These are phyloP conservation scores for Pomatorhinus ruficollis DNA, from an alignment of 2,113 vertebrate species.

Conservation along the genomic window DNA sequence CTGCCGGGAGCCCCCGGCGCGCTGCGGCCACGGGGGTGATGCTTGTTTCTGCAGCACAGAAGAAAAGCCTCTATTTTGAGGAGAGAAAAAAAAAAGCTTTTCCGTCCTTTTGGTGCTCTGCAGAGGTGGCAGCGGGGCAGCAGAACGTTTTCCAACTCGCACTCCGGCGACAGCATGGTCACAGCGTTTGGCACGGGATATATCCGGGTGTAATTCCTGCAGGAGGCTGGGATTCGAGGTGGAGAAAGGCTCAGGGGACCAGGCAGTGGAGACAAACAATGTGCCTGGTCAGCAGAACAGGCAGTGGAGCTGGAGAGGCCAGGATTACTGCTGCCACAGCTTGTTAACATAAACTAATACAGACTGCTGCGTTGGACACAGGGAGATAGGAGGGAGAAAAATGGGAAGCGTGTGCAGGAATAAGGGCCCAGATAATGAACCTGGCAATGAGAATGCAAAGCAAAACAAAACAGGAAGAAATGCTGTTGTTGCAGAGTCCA, in stretches of 20 bases:
- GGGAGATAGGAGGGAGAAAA: constrained; percentile 53
- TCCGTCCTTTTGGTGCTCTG: neutral
- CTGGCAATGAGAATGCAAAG: constrained; percentile 56
- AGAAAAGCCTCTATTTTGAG: neutral
- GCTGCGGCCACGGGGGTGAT: neutral
- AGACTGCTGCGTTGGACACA: neutral
- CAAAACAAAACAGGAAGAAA: constrained; percentile 39
- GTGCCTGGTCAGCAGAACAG: constrained; percentile 49
- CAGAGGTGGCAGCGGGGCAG: neutral
- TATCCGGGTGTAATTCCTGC: neutral
- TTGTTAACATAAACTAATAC: constrained; percentile 68
- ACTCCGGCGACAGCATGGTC: accelerated
- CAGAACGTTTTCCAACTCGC: neutral
- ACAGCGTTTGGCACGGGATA: accelerated
- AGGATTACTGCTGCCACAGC: constrained; percentile 51
- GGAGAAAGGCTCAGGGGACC: neutral
- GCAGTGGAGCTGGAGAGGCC: neutral
- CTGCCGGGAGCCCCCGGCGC: neutral
- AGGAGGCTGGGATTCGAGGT: neutral
- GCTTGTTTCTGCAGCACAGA: neutral
- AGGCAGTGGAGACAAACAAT: neutral
- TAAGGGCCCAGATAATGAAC: constrained; percentile 62
- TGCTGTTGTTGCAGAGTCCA: neutral
- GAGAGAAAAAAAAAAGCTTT: neutral
- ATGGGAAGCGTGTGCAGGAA: constrained; percentile 60